A percentile compares a stretch with the other conserved stretches of the same genome.
phyloP scores from a whole-genome alignment of 64 coral and sea anemone species.

The Montipora cactus region DNA sequence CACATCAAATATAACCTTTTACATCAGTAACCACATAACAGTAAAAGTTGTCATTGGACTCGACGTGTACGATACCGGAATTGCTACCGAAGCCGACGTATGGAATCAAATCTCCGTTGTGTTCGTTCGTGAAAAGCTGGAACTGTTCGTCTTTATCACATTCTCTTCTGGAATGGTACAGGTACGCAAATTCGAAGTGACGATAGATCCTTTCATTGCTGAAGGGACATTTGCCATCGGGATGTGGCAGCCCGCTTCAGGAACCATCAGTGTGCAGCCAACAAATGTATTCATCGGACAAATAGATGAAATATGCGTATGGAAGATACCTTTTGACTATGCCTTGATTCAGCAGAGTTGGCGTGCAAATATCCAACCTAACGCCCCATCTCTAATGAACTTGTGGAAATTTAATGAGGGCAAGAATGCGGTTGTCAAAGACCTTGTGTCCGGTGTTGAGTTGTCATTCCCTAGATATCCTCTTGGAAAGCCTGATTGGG shows the following conservation, averaged over 20 bases:
- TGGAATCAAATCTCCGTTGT: constrained; percentile 92
- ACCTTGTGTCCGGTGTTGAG: constrained; percentile 69
- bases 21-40: constrained; percentile 84
- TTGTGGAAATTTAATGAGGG: constrained; percentile 99
- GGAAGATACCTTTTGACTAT: constrained; percentile 91
- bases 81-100: constrained; percentile 69
- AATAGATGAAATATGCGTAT: constrained; percentile 94
- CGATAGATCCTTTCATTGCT: constrained; percentile 68
- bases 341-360: constrained; percentile 83
- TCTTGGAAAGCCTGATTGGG: constrained; percentile 73
- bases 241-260: constrained; percentile 95
- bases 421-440: constrained; percentile 66
- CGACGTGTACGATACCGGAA: constrained; percentile 84
- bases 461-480: constrained; percentile 85
- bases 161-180: constrained; percentile 69
- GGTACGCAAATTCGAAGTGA: constrained; percentile 61
- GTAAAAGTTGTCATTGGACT: constrained; percentile 84
- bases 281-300: constrained; percentile 72
- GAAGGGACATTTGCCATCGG: constrained; percentile 86
- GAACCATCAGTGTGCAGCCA: constrained; percentile 53
- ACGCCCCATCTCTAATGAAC: constrained; percentile 57
- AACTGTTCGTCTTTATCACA: constrained; percentile 74
- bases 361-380: constrained; percentile 77
- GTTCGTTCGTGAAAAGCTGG: constrained; percentile 64
- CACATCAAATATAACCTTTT: constrained; percentile 78